Evolutionary conservation across 2,113 vertebrate species (phyloP), one percentile per base, ranked within the genome.

Genomic region (Ranitomeya variabilis): DNA sequence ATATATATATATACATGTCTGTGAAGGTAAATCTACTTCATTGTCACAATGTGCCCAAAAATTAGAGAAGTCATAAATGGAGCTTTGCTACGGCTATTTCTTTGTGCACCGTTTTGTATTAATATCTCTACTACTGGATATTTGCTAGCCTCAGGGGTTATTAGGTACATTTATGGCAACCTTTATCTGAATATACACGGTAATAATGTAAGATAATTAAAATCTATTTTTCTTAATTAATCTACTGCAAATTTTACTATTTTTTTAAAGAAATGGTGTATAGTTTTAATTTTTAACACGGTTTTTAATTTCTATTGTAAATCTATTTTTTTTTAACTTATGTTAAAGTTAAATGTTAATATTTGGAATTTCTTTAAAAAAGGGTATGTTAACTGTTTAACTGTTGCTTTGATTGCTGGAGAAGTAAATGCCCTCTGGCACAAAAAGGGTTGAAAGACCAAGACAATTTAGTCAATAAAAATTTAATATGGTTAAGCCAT

Each of bases 391-490:
- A 37, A 55, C 19, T 6, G 4, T 6, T 71, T 74, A 57, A 80
- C 15, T 37, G n/a, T 8, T n/a, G 18, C 37, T 23, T 67, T 52
- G 80, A 6, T n/a, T 67, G 31, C 26, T 11, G 16, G 5, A 69
- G 57, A 55, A 55, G 15, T 71, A 7, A 31, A 79, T 62, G 64
- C 66, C 16, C 45, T 66, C 51, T n/a, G 52, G 87, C 59, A 55
- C 15, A 57, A 52, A 83, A 78, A 64, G 66, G 71, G 87, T 89
- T 89, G 76, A 84, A 78, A 54, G 59, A 83, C 69, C 13, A 64
- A 89, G 87, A 76, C 66, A 78, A 84, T 81, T 74, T 67, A 84
- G 81, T 84, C 80, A 89, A 89, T 89, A 60, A 89, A 89, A 89
- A 84, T 84, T 89, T 89, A 89, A 89, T 89, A 81, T 57, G 16